Evolutionary conservation across 2,113 vertebrate species (phyloP), one percentile per base, ranked within the genome.

Genomic region (Aldabrachelys gigantea): DNA sequence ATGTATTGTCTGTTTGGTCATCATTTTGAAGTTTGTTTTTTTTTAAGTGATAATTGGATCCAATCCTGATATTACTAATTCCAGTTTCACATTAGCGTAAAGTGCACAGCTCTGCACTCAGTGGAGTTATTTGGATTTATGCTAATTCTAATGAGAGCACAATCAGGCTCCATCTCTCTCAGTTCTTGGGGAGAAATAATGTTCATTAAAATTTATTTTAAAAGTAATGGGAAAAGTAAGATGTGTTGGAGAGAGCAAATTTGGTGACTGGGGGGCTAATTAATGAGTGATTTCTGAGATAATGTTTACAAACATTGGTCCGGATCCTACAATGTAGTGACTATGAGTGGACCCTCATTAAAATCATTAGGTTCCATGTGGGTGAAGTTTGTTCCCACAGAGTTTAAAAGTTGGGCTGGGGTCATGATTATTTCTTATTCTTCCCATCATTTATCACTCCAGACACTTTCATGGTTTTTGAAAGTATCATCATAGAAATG

Each of bases 401-500:
- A 81, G 78, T 93, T 54, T 92, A 82, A 11, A 80, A 85, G 31
- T 54, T 72, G 82, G 78, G 88, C 91, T 95, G 86, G 29, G 54
- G 72, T 89, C 31, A 85, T 90, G 83, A 88, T 94, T 94, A 82
- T 78, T 47, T 47, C 24, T 44, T 47, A 27, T 78, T 72, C 65
- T 72, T 72, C 41, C 41, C 75, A 78, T 47, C 75, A 78, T 78
- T 78, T 29, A 27, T 76, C 72, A 12, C 41, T 78, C 75, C 75
- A 78, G 41, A 47, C 41, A 78, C 14, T 47, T 91, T 96, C 53
- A 85, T 94, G 52, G 35, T 80, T 72, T 94, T 95, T 83, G 84
- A 44, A 56, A 12, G 56, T 56, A 50, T 29, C 80, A 21, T 69
- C 35, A 21, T 8, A n/a, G 62, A 35, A 35, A 17, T n/a, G 31